These are phyloP conservation scores for Pterostichus madidus DNA, from an alignment of 2,888 invertebrate species.

Conservation along the genomic window DNA sequence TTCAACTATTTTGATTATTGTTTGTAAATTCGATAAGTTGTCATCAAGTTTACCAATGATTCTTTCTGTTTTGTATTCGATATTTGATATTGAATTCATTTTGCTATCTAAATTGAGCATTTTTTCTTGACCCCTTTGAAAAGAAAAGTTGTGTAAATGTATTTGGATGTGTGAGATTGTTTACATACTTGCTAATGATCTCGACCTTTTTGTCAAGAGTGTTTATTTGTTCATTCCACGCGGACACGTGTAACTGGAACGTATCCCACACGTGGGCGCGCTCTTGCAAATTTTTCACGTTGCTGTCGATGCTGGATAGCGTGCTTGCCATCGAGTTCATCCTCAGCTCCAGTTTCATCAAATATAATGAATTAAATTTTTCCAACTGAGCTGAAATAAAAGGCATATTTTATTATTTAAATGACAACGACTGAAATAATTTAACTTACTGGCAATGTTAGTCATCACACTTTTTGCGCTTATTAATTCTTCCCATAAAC, in stretches of 20 bases:
- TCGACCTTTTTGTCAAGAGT: slow-evolving; percentile 78
- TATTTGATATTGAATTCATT: slow-evolving; percentile 73
- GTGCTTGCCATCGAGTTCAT: slow-evolving; percentile 75
- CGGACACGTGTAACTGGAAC: slow-evolving; percentile 78
- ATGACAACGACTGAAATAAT: not conserved
- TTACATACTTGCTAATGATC: slow-evolving; percentile 76
- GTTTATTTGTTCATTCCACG: slow-evolving; percentile 79
- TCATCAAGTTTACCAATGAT: slow-evolving; percentile 75
- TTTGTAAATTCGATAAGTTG: slow-evolving; percentile 67
- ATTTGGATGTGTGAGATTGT: slow-evolving; percentile 10
- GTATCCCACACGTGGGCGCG: slow-evolving; percentile 79
- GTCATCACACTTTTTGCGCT: slow-evolving; percentile 62
- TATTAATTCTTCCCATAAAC: slow-evolving; percentile 63
- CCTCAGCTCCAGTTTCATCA: slow-evolving; percentile 76
- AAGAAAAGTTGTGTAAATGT: not conserved
- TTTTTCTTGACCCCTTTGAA: slow-evolving; percentile 75
- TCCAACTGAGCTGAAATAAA: slow-evolving; percentile 74
- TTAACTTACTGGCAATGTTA: slow-evolving; percentile 64
- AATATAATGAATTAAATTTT: slow-evolving; percentile 76
- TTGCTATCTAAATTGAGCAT: slow-evolving; percentile 74
- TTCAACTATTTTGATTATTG: slow-evolving; percentile 70
- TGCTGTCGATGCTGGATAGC: slow-evolving; percentile 76
- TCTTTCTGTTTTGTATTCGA: slow-evolving; percentile 76
- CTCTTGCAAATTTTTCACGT: slow-evolving; percentile 77
- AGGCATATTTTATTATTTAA: not conserved